Evolutionary conservation across 2,888 invertebrate species (phyloP), one percentile per base, ranked within the genome.

Genomic region (Lasioglossum lativentre): DNA sequence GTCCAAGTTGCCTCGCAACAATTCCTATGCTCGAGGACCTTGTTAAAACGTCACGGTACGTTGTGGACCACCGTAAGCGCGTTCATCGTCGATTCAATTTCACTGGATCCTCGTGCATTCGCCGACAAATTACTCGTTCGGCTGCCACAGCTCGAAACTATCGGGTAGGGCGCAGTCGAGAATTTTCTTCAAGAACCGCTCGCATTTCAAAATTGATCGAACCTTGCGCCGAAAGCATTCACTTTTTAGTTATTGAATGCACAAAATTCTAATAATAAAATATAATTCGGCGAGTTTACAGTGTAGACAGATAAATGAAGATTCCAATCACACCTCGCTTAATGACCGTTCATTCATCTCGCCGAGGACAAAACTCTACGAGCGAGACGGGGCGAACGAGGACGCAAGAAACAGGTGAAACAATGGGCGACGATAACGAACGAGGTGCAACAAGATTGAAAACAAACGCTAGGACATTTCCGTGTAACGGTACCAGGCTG

Each of bases 371-470:
- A n/a, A 56, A 38, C 68, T 68, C 30, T 30, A 19, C 4, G 10
- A 38, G 68, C 34, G 56, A 56, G 12, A 56, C 63, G 63, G 34
- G 38, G 52, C 68, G 5, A 30, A 52, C 80, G 68, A 63, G 76
- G 52, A 75, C 30, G 42, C 63, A 40, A 42, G 86, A 71, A 76
- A 42, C 66, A 56, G 59, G 27, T 19, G 52, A 71, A 87, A 87
- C 87, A 86, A 86, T 86, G 81, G 73, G 19, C 16, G 63, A 66
- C 78, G 81, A 86, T 86, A 86, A 87, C 78, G 77, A 81, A 75
- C 76, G 42, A 78, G 73, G 78, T 86, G 73, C 68, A 86, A 87
- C 79, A 72, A 83, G 80, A 87, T 87, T 73, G 72, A 77, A 87
- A 87, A 81, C 86, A 78, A 78, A 86, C 86, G 75, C 75, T 45